These are phyloP conservation scores for Lutjanus erythropterus DNA, from an alignment of 2,113 vertebrate species.

Conservation along the genomic window DNA sequence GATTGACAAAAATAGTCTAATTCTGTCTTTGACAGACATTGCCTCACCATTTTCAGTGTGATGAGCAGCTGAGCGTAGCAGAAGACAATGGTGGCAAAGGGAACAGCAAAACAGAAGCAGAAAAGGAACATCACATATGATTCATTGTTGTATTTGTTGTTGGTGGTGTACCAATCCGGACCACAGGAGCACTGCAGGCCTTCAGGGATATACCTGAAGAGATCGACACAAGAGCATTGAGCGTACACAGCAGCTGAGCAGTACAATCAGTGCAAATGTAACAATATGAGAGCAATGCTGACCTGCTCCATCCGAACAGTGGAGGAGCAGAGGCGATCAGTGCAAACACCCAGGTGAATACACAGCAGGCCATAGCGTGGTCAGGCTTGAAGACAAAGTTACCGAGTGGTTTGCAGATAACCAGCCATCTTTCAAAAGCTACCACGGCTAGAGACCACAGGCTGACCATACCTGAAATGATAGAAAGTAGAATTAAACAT, in stretches of 20 bases:
- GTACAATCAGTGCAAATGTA: not conserved
- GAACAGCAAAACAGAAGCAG: slow-evolving; percentile 84
- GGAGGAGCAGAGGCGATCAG: slow-evolving; percentile 74
- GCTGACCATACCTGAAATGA: slow-evolving; percentile 81
- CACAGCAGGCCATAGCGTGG: slow-evolving; percentile 81
- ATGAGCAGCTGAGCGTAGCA: slow-evolving; percentile 84
- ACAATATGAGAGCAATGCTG: not conserved
- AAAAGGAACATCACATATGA: slow-evolving; percentile 86
- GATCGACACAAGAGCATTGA: not conserved
- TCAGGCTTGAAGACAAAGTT: slow-evolving; percentile 83
- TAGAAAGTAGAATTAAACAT: not conserved
- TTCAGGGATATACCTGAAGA: slow-evolving; percentile 84
- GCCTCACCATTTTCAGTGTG: slow-evolving; percentile 81
- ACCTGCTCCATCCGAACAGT: slow-evolving; percentile 85
- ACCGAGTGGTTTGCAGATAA: slow-evolving; percentile 84
- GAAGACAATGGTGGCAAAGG: slow-evolving; percentile 77
- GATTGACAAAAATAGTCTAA: not conserved
- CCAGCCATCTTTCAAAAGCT: slow-evolving; percentile 84
- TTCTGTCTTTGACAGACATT: not conserved
- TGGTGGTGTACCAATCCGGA: slow-evolving; percentile 85
- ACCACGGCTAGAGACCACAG: slow-evolving; percentile 85
- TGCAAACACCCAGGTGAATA: slow-evolving; percentile 79
- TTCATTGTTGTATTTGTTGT: slow-evolving; percentile 87
- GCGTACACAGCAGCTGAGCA: not conserved
- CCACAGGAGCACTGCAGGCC: slow-evolving; percentile 86